Conservation (phyloP, 1,140 invertebrate genomes). For the Penaeus indicus region DNA sequence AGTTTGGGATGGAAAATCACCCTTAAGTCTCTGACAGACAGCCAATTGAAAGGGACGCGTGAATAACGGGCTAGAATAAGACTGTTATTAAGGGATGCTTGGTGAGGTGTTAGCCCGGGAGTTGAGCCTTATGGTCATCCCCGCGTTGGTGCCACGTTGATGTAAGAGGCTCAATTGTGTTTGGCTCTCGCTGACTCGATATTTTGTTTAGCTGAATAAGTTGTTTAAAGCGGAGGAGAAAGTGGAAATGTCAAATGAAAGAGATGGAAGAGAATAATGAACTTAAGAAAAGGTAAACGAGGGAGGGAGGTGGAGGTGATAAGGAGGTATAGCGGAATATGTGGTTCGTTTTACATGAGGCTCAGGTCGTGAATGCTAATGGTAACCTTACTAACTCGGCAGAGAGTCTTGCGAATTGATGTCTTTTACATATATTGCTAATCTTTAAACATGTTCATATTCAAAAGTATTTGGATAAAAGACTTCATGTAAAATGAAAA, state of each 20-base stretch:
- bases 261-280: not conserved
- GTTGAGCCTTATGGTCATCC: constrained; percentile 16
- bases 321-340: not conserved
- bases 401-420: too few relatives aligned
- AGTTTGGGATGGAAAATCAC: constrained; percentile 50
- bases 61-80: constrained; percentile 30
- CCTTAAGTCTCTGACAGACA: constrained; percentile 54
- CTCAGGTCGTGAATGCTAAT: too few relatives aligned
- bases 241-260: constrained; percentile 5
- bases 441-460: too few relatives aligned
- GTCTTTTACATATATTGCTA: too few relatives aligned
- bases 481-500: too few relatives aligned
- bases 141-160: not conserved
- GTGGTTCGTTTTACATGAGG: not conserved
- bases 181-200: constrained; percentile 27
- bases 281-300: not conserved
- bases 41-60: constrained; percentile 48
- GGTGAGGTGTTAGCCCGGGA: not conserved
- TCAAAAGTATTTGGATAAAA: too few relatives aligned
- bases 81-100: not conserved
- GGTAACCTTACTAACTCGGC: too few relatives aligned
- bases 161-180: constrained; percentile 51
- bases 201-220: constrained; percentile 53
- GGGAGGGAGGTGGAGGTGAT: not conserved
- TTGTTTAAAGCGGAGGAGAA: constrained; percentile 29